Conservation (phyloP, 1,140 invertebrate species). For the Uloborus diversus region DNA sequence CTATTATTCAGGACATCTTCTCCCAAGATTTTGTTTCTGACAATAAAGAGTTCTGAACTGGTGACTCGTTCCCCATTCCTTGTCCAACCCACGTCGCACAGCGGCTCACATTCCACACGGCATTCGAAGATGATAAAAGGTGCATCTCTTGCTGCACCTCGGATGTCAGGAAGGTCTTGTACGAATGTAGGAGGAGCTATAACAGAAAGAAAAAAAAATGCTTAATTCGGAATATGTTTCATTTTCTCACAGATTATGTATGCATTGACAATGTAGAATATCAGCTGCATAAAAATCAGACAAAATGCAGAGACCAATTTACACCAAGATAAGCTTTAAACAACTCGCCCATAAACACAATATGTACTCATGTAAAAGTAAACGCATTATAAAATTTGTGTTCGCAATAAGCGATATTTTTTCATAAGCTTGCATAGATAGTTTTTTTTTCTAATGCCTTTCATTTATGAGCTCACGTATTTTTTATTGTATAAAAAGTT, state of each 20-base stretch:
- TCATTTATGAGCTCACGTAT: too few relatives aligned
- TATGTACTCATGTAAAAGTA: not conserved
- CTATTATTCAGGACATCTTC: constrained; percentile 77
- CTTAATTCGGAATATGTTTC: not conserved
- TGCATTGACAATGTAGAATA: not conserved
- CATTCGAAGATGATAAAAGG: constrained; percentile 82
- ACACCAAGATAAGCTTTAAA: not conserved
- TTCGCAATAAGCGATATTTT: too few relatives aligned
- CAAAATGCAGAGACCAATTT: not conserved
- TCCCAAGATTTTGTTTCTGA: constrained; percentile 73
- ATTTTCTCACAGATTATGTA: not conserved
- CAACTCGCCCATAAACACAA: not conserved
- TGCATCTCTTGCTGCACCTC: constrained; percentile 78
- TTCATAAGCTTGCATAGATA: too few relatives aligned
- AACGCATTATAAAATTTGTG: not conserved
- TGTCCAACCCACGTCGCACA: constrained; percentile 84
- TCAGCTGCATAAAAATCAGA: not conserved
- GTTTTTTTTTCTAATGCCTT: not conserved
- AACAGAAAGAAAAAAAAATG: constrained; percentile 57
- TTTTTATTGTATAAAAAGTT: too few relatives aligned
- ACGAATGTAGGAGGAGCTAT: constrained; percentile 86
- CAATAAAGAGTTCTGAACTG: constrained; percentile 60
- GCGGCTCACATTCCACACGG: constrained; percentile 85
- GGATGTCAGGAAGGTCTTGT: constrained; percentile 80
- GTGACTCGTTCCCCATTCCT: constrained; percentile 71